Evolutionary conservation across 2,113 vertebrate genomes (phyloP), one percentile per base, ranked within the genome.

Genomic region (Xenus cinereus): DNA sequence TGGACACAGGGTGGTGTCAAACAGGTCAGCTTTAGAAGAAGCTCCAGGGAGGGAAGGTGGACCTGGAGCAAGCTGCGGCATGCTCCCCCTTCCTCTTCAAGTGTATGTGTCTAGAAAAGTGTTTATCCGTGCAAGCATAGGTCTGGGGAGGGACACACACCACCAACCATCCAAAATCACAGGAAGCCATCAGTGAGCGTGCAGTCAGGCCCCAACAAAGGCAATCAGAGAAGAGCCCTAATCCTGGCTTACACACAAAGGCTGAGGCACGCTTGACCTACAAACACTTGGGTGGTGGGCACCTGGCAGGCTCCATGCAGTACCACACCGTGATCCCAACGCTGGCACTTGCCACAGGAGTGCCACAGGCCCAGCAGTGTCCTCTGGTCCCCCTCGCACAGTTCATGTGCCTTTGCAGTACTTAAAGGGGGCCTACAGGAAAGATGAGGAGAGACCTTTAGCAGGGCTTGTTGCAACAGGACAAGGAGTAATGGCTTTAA

Each of bases 171-270:
- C n/a, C 46, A 50, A 78, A 67, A 45, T 6, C 4, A 3, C 30
- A 66, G 76, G 45, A 54, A 77, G 35, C 88, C 5, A 6, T 22
- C 51, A 7, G 4, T 2, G 33, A 45, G 21, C 1, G 18, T 19
- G 22, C 64, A 50, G 59, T 7, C 45, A 60, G 67, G 11, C 3
- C 32, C 21, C 39, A 39, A 24, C 30, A 48, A 11, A 30, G 43
- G 59, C 1, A 0, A 23, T 26, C 28, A 39, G 28, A 22, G 37
- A 53, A 66, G 37, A 76, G 74, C 45, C 74, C 79, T 54, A 27
- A 26, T 7, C n/a, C 30, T 0, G 0, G 19, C 39, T 27, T 32
- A 32, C 3, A 6, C 1, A 57, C 14, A 27, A 59, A 48, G n/a
- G 45, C 68, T 69, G 62, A 76, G 39, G 45, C 0, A 3, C 12